phyloP scores from a whole-genome alignment of 2,113 vertebrate genomes.

The Peromyscus leucopus region DNA sequence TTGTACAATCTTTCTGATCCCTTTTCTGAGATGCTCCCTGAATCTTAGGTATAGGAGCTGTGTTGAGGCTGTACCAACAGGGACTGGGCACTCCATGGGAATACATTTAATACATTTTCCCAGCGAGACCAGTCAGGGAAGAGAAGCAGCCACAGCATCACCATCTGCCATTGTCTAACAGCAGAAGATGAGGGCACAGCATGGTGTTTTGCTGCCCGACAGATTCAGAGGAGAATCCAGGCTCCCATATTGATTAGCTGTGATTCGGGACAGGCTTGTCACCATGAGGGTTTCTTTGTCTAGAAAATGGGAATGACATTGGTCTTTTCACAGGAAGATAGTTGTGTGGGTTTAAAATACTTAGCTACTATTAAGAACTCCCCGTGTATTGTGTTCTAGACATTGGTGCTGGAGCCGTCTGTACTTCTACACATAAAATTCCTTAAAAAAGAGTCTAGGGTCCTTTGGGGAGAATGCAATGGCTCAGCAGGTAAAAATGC shows the following conservation, averaged over 20 bases:
- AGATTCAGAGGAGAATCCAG: background rate
- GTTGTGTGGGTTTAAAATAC: background rate
- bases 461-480: background rate
- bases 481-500: background rate
- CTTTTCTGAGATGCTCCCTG: background rate
- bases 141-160: rapidly evolving
- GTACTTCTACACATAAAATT: background rate
- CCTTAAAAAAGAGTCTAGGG: background rate
- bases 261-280: background rate
- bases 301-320: background rate
- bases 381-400: background rate
- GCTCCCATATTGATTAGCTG: too few species aligned
- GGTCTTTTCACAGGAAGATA: background rate
- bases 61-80: background rate
- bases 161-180: rapidly evolving
- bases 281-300: background rate
- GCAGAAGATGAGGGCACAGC: background rate
- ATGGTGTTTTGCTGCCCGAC: background rate
- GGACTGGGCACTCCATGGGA: background rate
- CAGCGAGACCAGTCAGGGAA: rapidly evolving
- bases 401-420: background rate
- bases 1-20: background rate
- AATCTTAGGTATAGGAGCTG: background rate
- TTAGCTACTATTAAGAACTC: background rate
- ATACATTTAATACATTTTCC: too few species aligned